These are phyloP conservation scores for Stegophylla sp. DNA, from an alignment of 2,888 invertebrate genomes.

Conservation along the genomic window DNA sequence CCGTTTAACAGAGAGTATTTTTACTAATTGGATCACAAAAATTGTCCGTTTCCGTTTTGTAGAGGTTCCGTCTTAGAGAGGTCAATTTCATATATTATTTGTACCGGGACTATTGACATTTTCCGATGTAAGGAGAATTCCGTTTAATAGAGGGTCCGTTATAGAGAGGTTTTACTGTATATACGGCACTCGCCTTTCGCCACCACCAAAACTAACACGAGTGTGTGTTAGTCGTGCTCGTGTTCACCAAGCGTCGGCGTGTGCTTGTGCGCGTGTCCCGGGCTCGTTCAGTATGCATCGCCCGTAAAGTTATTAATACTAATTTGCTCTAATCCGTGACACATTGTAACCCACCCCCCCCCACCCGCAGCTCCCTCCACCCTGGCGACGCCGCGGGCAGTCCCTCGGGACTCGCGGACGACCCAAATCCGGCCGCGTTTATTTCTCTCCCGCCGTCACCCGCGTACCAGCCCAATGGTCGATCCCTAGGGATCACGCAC, in stretches of 20 bases:
- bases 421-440: conserved; percentile 16
- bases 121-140: no score
- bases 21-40: no score
- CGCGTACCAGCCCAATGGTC: background rate
- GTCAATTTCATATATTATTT: no score
- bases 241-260: background rate
- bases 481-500: conserved; percentile 19
- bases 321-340: conserved; percentile 57
- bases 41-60: no score
- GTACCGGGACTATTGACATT: no score
- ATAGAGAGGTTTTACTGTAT: no score
- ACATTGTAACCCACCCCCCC: conserved; percentile 32
- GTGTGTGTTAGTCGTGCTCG: background rate
- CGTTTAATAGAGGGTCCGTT: no score
- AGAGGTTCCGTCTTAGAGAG: no score
- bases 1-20: no score
- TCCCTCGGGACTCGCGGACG: background rate
- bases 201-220: background rate
- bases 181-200: background rate
- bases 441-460: background rate
- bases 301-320: conserved; percentile 56
- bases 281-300: conserved; percentile 35
- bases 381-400: background rate
- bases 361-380: background rate
- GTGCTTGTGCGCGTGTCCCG: background rate